These are phyloP conservation scores for Camponotus vicinus DNA, from an alignment of 1,140 invertebrate genomes.

Conservation along the genomic window DNA sequence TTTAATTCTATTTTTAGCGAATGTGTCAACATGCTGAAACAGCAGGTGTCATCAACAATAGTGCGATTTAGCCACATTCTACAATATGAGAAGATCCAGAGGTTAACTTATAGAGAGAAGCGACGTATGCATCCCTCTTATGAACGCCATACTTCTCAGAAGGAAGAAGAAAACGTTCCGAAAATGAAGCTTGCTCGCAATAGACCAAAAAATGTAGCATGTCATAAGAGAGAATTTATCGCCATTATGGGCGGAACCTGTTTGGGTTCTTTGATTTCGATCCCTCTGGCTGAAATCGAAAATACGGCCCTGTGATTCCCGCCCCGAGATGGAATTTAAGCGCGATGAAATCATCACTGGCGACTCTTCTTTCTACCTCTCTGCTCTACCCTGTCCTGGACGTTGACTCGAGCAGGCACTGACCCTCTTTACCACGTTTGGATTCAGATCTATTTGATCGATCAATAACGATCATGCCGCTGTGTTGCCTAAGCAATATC, in stretches of 20 bases:
- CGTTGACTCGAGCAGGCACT: conserved; percentile 68
- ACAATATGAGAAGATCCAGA: conserved; percentile 3
- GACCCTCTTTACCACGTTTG: conserved; percentile 66
- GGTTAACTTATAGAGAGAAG: conserved; percentile 4
- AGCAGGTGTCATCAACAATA: no score
- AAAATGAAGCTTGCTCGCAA: not conserved
- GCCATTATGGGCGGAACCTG: conserved; percentile 62
- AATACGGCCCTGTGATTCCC: conserved; percentile 68
- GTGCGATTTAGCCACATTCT: no score
- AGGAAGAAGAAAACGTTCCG: conserved; percentile 50
- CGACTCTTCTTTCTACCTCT: conserved; percentile 35
- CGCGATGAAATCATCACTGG: conserved; percentile 71
- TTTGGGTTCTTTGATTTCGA: conserved; percentile 13
- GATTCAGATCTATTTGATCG: conserved; percentile 62
- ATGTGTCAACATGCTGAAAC: no score
- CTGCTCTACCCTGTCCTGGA: conserved; percentile 39
- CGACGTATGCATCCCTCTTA: not conserved
- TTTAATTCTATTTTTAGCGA: no score
- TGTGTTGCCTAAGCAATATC: not conserved
- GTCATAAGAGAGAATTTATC: conserved; percentile 71
- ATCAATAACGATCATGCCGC: conserved; percentile 39
- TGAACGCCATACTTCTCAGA: conserved; percentile 5
- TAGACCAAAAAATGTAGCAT: conserved; percentile 27
- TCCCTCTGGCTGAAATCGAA: conserved; percentile 59
- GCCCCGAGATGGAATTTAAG: conserved; percentile 66